Percentiles rank a stretch among this genome's conserved stretches.
phyloP scores from a whole-genome alignment of 2,797 vertebrate species.

The Sebastiscus tertius region DNA sequence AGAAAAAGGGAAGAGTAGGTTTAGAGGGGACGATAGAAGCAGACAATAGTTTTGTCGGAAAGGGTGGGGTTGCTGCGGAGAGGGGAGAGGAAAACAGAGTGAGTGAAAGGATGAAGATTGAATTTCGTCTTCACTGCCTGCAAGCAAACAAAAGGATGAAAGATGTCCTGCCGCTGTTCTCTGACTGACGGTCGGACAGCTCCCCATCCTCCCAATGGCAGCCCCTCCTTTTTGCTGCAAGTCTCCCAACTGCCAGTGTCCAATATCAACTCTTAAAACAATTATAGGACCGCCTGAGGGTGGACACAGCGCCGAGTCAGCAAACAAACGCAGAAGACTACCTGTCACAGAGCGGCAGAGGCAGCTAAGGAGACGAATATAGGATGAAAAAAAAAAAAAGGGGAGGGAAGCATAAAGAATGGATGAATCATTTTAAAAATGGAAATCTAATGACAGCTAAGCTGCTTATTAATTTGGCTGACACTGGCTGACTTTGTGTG shows the following conservation, averaged over 20 bases:
- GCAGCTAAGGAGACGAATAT: constrained; percentile 3
- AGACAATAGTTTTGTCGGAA: constrained; percentile 39
- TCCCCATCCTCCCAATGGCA: constrained; percentile 41
- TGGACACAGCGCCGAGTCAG: constrained; percentile 63
- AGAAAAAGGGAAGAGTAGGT: constrained; percentile 23
- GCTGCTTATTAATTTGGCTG: constrained; percentile 73
- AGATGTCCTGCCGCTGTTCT: constrained; percentile 61
- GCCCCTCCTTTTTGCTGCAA: constrained; percentile 19
- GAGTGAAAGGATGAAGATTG: constrained; percentile 73
- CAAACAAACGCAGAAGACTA: constrained; percentile 54
- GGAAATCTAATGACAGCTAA: constrained; percentile 76
- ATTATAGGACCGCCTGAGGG: constrained; percentile 69
- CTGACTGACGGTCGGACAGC: constrained; percentile 53
- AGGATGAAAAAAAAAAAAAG: background rate
- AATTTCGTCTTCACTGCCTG: constrained; percentile 70
- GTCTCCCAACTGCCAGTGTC: constrained; percentile 41
- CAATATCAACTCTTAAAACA: constrained; percentile 73
- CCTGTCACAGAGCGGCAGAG: constrained; percentile 44
- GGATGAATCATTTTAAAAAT: constrained; percentile 68
- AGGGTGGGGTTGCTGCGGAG: constrained; percentile 30
- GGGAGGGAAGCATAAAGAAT: constrained; percentile 22
- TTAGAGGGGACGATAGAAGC: constrained; percentile 17
- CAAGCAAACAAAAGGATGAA: constrained; percentile 71
- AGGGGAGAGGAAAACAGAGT: constrained; percentile 26
- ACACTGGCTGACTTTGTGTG: constrained; percentile 40